These are phyloP conservation scores for Cheilinus undulatus DNA, from an alignment of 2,113 vertebrate genomes.

Conservation along the genomic window DNA sequence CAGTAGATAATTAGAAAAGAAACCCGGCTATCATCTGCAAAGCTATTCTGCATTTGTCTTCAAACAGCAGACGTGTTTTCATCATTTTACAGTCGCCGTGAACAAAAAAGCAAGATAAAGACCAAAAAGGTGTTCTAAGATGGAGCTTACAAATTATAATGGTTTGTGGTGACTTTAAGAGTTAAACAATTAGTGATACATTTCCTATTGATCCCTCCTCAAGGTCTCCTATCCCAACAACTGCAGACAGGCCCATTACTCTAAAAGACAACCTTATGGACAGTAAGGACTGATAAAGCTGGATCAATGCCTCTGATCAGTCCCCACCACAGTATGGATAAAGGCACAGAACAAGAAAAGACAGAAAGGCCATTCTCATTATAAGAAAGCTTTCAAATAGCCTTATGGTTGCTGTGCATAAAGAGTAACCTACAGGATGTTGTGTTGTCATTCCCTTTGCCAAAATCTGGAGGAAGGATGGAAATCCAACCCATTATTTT, in stretches of 20 bases:
- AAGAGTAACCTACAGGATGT: constrained; percentile 8
- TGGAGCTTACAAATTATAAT: not conserved
- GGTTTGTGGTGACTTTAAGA: constrained; percentile 25
- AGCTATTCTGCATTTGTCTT: not conserved
- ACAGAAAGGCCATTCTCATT: constrained; percentile 59
- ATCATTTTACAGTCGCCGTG: not conserved
- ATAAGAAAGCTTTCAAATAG: constrained; percentile 32
- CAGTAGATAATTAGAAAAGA: constrained; percentile 32
- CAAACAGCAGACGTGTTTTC: constrained; percentile 10
- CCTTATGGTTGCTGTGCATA: constrained; percentile 3
- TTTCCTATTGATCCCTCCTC: constrained; percentile 64
- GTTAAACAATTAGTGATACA: constrained; percentile 58
- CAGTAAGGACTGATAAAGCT: constrained; percentile 72
- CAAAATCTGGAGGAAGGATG: constrained; percentile 4
- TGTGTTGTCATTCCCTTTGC: not conserved
- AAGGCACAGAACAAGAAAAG: constrained; percentile 41
- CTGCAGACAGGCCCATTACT: constrained; percentile 75
- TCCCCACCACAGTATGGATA: constrained; percentile 58
- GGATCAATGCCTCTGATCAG: constrained; percentile 76
- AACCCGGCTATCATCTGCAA: not conserved
- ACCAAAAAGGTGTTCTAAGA: not conserved
- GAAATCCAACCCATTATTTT: constrained; percentile 5
- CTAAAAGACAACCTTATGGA: constrained; percentile 72
- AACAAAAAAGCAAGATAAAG: constrained; percentile 1
- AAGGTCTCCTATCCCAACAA: constrained; percentile 67